A percentile compares a stretch with the other conserved stretches of the same genome.
Evolutionary conservation across 2,888 invertebrate species (phyloP).

Genomic region (Cryptosula pallasiana): DNA sequence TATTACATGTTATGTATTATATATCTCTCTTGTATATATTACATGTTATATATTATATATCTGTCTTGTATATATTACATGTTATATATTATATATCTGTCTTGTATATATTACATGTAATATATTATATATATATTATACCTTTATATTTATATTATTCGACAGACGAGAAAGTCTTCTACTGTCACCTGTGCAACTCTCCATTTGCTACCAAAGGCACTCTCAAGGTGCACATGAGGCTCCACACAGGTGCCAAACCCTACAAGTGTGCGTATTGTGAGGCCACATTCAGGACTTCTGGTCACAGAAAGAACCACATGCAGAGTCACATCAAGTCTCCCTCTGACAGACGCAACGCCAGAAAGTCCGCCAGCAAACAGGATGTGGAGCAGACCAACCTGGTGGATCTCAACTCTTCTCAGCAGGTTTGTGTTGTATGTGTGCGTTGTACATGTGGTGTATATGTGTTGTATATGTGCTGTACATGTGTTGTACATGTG

Average conservation of each 20-base stretch:
- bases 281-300: slow-evolving; percentile 64
- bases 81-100: too few species aligned
- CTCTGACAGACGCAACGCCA: background rate
- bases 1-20: too few species aligned
- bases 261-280: slow-evolving; percentile 74
- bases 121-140: too few species aligned
- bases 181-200: slow-evolving; percentile 52
- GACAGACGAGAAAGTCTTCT: slow-evolving; percentile 47
- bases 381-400: too few species aligned
- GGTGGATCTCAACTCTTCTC: background rate
- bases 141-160: too few species aligned
- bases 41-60: too few species aligned
- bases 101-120: too few species aligned
- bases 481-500: too few species aligned
- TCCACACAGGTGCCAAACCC: slow-evolving; percentile 65
- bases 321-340: slow-evolving; percentile 55
- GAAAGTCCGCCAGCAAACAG: background rate
- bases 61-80: too few species aligned
- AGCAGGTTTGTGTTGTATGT: background rate
- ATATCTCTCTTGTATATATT: too few species aligned
- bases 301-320: slow-evolving; percentile 64
- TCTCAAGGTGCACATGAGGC: slow-evolving; percentile 53
- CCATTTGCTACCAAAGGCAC: slow-evolving; percentile 53
- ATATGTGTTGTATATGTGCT: too few species aligned
- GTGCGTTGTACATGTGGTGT: too few species aligned